phyloP scores from a whole-genome alignment of 64 coral and sea anemone species.

The Pocillopora damicornis region DNA sequence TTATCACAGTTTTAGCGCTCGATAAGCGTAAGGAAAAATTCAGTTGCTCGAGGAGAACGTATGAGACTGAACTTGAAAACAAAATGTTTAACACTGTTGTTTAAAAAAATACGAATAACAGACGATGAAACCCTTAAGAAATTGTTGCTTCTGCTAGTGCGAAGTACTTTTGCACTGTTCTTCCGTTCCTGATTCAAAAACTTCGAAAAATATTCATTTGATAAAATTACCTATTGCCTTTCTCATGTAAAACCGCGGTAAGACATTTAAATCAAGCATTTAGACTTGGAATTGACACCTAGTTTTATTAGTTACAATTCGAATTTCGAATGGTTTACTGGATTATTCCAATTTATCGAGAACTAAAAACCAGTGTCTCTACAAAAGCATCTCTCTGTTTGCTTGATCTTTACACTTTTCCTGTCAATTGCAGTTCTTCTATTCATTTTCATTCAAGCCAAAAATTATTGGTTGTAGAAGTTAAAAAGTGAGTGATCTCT shows the following conservation, averaged over 20 bases:
- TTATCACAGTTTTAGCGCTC: background rate
- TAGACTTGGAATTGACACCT: background rate
- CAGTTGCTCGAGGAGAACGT: background rate
- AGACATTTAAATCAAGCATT: background rate
- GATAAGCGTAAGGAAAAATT: background rate
- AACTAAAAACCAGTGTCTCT: background rate
- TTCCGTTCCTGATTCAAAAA: background rate
- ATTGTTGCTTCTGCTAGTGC: background rate
- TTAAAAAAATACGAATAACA: background rate
- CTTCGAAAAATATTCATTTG: background rate
- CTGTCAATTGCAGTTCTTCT: background rate
- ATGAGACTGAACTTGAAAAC: background rate
- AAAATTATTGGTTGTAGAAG: constrained; percentile 5
- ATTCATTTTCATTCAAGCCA: background rate
- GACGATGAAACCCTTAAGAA: background rate
- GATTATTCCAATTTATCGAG: background rate
- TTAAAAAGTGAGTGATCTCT: background rate
- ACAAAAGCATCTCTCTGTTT: background rate
- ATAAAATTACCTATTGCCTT: background rate
- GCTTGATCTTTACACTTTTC: background rate
- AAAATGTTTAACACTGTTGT: background rate
- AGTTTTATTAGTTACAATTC: background rate
- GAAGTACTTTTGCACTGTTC: background rate
- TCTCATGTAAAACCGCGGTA: background rate
- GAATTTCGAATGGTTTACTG: background rate